These are phyloP conservation scores for Embidobia sp. DNA, from an alignment of 2,888 invertebrate species.

Conservation along the genomic window DNA sequence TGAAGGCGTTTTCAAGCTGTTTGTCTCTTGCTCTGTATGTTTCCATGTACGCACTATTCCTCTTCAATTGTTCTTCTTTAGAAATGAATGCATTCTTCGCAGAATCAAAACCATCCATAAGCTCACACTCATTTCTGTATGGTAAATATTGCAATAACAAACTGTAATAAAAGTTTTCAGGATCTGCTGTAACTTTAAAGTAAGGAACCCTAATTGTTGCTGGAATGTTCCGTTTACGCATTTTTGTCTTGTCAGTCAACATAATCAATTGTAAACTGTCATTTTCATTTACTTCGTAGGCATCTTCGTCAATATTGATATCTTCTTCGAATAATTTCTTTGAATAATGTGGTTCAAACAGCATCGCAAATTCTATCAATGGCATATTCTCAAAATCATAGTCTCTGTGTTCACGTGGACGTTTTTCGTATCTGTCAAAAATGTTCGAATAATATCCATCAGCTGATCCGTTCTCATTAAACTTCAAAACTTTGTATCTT, in stretches of 20 bases:
- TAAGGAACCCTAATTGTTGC: slow-evolving; percentile 6
- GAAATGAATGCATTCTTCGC: background rate
- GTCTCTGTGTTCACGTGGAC: background rate
- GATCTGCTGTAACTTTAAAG: slow-evolving; percentile 1
- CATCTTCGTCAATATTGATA: slow-evolving; percentile 9
- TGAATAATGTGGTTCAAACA: slow-evolving; percentile 6
- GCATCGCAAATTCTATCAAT: slow-evolving; percentile 27
- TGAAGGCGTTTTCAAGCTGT: slow-evolving; percentile 15
- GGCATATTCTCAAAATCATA: slow-evolving; percentile 24
- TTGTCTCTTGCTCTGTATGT: slow-evolving; percentile 23
- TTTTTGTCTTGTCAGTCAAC: slow-evolving; percentile 10
- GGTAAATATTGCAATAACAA: too few relatives aligned
- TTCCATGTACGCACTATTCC: slow-evolving; percentile 17
- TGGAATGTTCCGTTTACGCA: slow-evolving; percentile 15
- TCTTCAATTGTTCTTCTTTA: slow-evolving; percentile 14
- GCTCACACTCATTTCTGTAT: too few relatives aligned
- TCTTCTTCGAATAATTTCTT: slow-evolving; percentile 1
- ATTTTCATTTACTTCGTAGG: slow-evolving; percentile 2
- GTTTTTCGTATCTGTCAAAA: slow-evolving; percentile 19
- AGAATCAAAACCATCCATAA: too few relatives aligned
- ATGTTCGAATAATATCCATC: slow-evolving; percentile 10
- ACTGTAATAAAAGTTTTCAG: background rate
- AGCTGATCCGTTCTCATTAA: slow-evolving; percentile 17
- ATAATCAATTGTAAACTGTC: slow-evolving; percentile 18
- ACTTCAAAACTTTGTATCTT: slow-evolving; percentile 14